Percentiles rank a stretch among this genome's conserved stretches.
phyloP scores from a whole-genome alignment of 1,140 invertebrate species.

The Melanaphis sacchari region DNA sequence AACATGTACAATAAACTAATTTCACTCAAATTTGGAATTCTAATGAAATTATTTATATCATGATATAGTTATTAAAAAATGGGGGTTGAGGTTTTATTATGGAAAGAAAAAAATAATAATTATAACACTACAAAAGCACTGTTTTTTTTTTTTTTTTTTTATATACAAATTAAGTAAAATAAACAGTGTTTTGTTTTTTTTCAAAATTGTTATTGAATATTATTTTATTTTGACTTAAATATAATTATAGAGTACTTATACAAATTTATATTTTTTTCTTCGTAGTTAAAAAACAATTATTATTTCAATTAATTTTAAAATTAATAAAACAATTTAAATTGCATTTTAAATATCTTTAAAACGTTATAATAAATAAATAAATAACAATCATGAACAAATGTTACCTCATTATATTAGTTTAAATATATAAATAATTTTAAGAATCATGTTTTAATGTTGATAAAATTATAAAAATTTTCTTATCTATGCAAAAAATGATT shows the following conservation, averaged over 20 bases:
- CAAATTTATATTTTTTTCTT: not conserved
- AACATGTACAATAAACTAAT: not conserved
- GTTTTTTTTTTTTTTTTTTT: not conserved
- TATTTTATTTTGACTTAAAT: not conserved
- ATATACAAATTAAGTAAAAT: not conserved
- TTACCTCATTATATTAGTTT: not conserved
- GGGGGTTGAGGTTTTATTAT: not conserved
- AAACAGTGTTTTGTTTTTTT: not conserved
- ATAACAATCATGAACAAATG: not conserved
- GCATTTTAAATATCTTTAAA: not conserved
- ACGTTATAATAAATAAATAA: not conserved
- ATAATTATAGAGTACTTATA: not conserved
- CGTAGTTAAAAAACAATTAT: not conserved
- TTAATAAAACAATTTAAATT: not conserved
- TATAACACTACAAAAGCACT: not conserved
- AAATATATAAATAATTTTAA: not conserved
- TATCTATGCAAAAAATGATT: not conserved
- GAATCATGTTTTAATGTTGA: not conserved
- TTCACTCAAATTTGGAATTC: not conserved
- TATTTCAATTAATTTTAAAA: not conserved
- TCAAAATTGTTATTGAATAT: not conserved
- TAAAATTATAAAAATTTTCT: not conserved
- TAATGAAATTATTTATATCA: not conserved
- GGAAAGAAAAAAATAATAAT: not conserved
- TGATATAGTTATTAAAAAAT: not conserved